Conservation (phyloP, 2,797 vertebrate genomes). For the Sebastes hopkinsi region DNA sequence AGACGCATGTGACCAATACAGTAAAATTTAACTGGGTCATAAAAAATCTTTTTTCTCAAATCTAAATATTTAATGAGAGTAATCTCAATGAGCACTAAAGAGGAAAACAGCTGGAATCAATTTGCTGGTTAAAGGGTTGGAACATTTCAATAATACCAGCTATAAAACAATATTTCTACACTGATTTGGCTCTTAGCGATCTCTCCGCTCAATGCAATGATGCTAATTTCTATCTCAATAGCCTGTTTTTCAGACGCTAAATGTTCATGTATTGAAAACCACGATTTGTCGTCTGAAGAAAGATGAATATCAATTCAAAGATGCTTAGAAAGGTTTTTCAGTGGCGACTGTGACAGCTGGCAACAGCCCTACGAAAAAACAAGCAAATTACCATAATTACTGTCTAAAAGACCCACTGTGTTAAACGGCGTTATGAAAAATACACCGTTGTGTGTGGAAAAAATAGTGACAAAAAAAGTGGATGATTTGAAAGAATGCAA, state of each 20-base stretch:
- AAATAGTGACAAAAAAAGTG: neutral
- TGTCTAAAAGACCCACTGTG: neutral
- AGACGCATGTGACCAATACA: neutral
- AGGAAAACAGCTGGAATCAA: neutral
- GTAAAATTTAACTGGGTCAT: neutral
- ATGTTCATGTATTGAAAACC: neutral
- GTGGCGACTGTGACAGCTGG: neutral
- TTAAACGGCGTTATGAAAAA: conserved; percentile 4
- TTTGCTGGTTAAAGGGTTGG: neutral
- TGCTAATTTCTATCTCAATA: neutral
- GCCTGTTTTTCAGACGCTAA: neutral
- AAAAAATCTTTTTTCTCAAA: neutral
- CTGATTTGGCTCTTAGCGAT: neutral
- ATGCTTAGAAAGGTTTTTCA: neutral
- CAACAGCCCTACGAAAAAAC: neutral
- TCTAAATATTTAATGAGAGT: neutral
- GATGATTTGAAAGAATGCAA: neutral
- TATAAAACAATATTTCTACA: neutral
- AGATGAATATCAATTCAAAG: conserved; percentile 28
- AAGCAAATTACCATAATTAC: conserved; percentile 18
- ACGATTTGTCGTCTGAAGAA: conserved; percentile 10
- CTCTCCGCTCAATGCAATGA: neutral
- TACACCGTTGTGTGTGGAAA: neutral
- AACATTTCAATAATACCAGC: neutral
- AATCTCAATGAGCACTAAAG: neutral